phyloP scores from a whole-genome alignment of 2,888 invertebrate species.

The Hecatera dysodea region DNA sequence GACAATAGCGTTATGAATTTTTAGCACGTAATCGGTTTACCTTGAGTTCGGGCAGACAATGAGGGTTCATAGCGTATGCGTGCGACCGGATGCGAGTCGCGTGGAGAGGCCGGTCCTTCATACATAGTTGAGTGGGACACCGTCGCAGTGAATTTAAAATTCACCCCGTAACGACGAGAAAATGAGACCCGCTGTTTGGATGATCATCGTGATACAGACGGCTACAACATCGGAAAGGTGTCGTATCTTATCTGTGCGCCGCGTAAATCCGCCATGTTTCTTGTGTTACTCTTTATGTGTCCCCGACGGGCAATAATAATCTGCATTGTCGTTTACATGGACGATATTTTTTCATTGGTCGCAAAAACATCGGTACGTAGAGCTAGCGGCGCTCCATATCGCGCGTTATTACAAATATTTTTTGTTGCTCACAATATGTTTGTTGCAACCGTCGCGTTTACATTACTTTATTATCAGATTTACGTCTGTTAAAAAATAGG shows the following conservation, averaged over 20 bases:
- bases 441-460: slow-evolving; percentile 73
- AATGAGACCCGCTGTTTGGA: slow-evolving; percentile 82
- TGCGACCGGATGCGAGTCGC: slow-evolving; percentile 82
- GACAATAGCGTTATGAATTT: slow-evolving; percentile 87
- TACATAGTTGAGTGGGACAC: slow-evolving; percentile 87
- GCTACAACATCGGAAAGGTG: slow-evolving; percentile 59
- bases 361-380: slow-evolving; percentile 79
- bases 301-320: slow-evolving; percentile 84
- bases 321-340: slow-evolving; percentile 86
- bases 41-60: slow-evolving; percentile 83
- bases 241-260: slow-evolving; percentile 68
- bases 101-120: slow-evolving; percentile 82
- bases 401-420: slow-evolving; percentile 78
- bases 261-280: slow-evolving; percentile 73
- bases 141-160: slow-evolving; percentile 85
- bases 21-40: slow-evolving; percentile 87
- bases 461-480: slow-evolving; percentile 76
- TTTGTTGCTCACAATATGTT: slow-evolving; percentile 68
- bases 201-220: slow-evolving; percentile 78
- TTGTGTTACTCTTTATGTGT: slow-evolving; percentile 82
- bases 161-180: slow-evolving; percentile 83
- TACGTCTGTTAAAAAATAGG: slow-evolving; percentile 66
- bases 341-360: slow-evolving; percentile 84
- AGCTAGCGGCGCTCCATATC: slow-evolving; percentile 79
- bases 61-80: slow-evolving; percentile 82